Evolutionary conservation across 2,113 vertebrate genomes (phyloP).

Genomic region (Crocuta crocuta): DNA sequence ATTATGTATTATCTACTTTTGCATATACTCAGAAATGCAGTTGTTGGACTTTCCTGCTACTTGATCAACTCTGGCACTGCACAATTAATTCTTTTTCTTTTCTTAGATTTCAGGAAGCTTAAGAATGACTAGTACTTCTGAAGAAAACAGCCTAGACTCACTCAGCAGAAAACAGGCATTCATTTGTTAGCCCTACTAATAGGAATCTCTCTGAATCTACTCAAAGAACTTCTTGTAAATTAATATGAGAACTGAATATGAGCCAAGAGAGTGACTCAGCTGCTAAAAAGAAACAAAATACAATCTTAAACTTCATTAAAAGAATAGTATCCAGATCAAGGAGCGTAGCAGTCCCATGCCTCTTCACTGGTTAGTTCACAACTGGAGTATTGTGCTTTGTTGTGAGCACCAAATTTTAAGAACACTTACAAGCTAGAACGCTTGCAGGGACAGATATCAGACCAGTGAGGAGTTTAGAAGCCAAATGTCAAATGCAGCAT

Average conservation of each 20-base stretch:
- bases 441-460: not conserved
- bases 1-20: constrained; percentile 36
- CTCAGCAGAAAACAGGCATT: constrained; percentile 66
- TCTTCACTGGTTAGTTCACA: constrained; percentile 50
- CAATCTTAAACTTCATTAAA: constrained; percentile 61
- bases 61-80: constrained; percentile 31
- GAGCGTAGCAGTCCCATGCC: not conserved
- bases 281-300: constrained; percentile 69
- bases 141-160: constrained; percentile 62
- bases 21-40: not conserved
- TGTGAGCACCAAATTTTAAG: constrained; percentile 14
- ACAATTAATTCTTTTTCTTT: constrained; percentile 67
- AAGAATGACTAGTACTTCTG: constrained; percentile 66
- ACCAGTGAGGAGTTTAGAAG: constrained; percentile 44
- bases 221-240: constrained; percentile 79
- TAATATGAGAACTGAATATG: constrained; percentile 63
- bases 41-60: not conserved
- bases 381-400: not conserved
- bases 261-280: constrained; percentile 70
- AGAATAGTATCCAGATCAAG: constrained; percentile 54
- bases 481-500: not conserved
- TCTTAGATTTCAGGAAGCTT: constrained; percentile 67
- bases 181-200: constrained; percentile 66
- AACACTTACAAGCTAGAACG: constrained; percentile 20
- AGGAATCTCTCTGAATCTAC: constrained; percentile 67